Conservation (phyloP, 2,888 invertebrate genomes). For the Yponomeuta malinellus region DNA sequence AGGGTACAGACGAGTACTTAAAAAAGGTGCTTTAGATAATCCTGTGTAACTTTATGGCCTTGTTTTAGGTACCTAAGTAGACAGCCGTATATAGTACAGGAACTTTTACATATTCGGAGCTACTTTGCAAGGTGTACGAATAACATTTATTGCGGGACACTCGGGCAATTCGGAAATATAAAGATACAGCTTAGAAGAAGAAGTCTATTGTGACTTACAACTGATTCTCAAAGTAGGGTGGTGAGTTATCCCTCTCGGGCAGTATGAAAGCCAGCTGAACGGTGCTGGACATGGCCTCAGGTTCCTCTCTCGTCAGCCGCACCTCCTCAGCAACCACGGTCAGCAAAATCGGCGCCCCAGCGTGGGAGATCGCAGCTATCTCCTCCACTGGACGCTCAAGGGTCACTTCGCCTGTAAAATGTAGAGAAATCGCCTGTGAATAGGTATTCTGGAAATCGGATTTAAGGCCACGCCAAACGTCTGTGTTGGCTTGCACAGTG, state of each 20-base stretch:
- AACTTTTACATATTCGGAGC: no score
- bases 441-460: no score
- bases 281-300: slow-evolving; percentile 86
- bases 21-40: no score
- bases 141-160: no score
- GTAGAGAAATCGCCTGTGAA: not conserved
- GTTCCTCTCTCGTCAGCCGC: slow-evolving; percentile 81
- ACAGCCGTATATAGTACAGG: no score
- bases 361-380: slow-evolving; percentile 85
- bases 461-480: no score
- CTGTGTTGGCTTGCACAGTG: no score
- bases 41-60: no score
- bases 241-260: slow-evolving; percentile 84
- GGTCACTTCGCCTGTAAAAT: slow-evolving; percentile 60
- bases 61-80: no score
- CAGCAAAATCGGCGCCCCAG: slow-evolving; percentile 88
- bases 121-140: no score
- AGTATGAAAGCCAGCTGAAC: slow-evolving; percentile 89
- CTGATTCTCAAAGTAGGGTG: slow-evolving; percentile 87
- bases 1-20: no score
- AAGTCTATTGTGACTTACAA: slow-evolving; percentile 74
- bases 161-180: not conserved
- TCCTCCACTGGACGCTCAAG: slow-evolving; percentile 83
- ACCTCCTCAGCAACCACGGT: slow-evolving; percentile 92
- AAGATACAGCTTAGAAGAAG: not conserved